Conservation (phyloP, 2,113 vertebrate species). For the Megaceryle torquata region DNA sequence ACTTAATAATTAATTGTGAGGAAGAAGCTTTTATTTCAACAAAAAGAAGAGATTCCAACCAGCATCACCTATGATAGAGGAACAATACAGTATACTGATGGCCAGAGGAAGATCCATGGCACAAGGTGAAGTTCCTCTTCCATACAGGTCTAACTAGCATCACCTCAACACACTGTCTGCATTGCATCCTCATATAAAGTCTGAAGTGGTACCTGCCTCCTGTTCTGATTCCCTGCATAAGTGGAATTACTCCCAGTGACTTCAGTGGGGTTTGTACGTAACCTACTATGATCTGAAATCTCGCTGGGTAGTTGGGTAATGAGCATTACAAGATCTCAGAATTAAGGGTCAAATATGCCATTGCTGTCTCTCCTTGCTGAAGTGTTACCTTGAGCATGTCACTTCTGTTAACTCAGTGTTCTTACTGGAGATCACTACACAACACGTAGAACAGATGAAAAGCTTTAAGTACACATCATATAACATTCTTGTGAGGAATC, state of each 20-base stretch:
- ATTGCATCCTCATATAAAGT: not conserved
- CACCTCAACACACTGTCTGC: not conserved
- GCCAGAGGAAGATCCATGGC: not conserved
- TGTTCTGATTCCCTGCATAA: not conserved
- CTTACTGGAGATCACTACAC: not conserved
- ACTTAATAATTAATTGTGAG: slow-evolving; percentile 67
- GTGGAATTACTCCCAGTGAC: not conserved
- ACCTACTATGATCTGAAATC: not conserved
- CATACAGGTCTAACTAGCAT: not conserved
- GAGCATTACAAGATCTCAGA: not conserved
- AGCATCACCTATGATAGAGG: not conserved
- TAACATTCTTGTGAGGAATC: not conserved
- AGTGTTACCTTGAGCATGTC: not conserved
- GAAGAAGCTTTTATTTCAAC: slow-evolving; percentile 64
- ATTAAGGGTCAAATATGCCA: not conserved
- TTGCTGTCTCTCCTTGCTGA: not conserved
- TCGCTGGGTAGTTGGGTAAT: not conserved
- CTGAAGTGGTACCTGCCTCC: not conserved
- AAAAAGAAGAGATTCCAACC: slow-evolving; percentile 38
- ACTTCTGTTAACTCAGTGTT: not conserved
- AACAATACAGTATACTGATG: not conserved
- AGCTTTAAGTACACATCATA: not conserved
- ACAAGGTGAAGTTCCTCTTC: not conserved
- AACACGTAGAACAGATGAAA: not conserved
- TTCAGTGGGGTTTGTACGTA: not conserved